phyloP scores from a whole-genome alignment of 1,140 invertebrate genomes.

The Lysiphlebus fabarum region DNA sequence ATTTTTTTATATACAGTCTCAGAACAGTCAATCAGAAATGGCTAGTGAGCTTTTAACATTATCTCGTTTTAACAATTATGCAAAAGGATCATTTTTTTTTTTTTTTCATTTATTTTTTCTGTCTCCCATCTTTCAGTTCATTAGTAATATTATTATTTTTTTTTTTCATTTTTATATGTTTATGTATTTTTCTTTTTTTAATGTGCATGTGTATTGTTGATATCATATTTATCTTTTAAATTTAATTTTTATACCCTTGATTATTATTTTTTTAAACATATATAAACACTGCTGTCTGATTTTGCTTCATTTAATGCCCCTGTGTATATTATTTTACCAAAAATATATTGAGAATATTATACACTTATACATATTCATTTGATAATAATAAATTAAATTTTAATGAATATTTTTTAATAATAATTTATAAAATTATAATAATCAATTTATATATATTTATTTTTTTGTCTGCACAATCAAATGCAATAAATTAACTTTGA shows the following conservation, averaged over 20 bases:
- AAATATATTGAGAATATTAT: no score
- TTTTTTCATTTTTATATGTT: not conserved
- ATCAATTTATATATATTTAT: no score
- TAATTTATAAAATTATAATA: no score
- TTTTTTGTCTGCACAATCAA: slow-evolving; percentile 2
- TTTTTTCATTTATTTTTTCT: slow-evolving; percentile 21
- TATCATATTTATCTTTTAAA: not conserved
- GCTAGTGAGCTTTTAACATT: slow-evolving; percentile 49
- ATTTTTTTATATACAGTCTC: slow-evolving; percentile 10
- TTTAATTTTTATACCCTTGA: no score
- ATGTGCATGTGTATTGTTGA: not conserved
- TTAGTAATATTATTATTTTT: not conserved
- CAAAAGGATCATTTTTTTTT: slow-evolving; percentile 42
- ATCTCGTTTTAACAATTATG: slow-evolving; percentile 52
- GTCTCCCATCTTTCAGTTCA: not conserved
- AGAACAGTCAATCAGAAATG: slow-evolving; percentile 31
- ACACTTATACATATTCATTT: no score
- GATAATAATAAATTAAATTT: no score
- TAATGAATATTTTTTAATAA: no score
- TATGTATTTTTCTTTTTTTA: not conserved
- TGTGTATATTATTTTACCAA: no score
- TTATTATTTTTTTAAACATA: no score
- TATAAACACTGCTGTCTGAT: no score
- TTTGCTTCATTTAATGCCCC: no score
- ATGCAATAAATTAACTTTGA: slow-evolving; percentile 19